Percentiles rank a stretch among this genome's conserved stretches.
Conservation (phyloP, 2,797 vertebrate species). For the Xenops minutus region DNA sequence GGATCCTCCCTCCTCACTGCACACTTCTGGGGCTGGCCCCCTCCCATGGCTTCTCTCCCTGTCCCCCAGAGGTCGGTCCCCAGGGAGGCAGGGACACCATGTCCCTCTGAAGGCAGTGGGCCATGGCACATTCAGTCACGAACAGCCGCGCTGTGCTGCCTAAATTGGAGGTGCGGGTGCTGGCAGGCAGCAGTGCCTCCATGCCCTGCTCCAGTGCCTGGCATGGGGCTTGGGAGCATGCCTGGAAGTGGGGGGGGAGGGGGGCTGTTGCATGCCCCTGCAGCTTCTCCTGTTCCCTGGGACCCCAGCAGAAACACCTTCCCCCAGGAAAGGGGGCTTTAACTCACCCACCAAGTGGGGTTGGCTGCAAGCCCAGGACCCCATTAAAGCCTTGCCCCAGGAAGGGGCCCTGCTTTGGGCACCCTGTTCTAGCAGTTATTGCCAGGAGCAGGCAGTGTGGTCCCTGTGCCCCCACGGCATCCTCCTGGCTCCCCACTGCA, state of each 20-base stretch:
- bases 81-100: background rate
- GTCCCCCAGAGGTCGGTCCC: background rate
- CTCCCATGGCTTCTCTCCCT: background rate
- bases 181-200: background rate
- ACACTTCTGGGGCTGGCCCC: background rate
- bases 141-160: background rate
- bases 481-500: background rate
- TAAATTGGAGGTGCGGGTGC: background rate
- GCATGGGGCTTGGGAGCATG: accelerated
- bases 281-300: background rate
- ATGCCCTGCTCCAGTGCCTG: background rate
- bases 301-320: background rate
- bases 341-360: accelerated
- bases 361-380: background rate
- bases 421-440: accelerated
- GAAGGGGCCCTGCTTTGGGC: background rate
- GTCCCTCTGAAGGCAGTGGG: background rate
- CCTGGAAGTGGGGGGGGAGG: accelerated
- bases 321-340: background rate
- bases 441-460: background rate
- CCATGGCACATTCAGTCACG: background rate
- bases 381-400: background rate
- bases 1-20: accelerated
- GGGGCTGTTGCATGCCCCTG: accelerated
- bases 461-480: accelerated